Percentiles rank a stretch among this genome's conserved stretches.
Evolutionary conservation across 1,140 invertebrate genomes (phyloP).

Genomic region (Achroia grisella): DNA sequence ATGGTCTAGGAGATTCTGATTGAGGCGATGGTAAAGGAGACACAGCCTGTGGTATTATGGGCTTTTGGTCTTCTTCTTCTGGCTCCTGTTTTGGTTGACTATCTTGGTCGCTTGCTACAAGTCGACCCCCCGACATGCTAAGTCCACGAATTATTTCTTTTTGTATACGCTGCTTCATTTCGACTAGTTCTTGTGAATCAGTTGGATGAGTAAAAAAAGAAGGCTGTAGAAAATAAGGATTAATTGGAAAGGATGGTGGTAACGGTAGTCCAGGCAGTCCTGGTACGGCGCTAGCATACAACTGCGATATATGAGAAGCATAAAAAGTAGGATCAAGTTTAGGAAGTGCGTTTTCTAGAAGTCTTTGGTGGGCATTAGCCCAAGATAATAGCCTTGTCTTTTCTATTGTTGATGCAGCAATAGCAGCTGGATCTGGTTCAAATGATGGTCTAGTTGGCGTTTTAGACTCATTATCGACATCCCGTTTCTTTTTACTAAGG

Average conservation of each 20-base stretch:
- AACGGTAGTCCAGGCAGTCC: constrained; percentile 68
- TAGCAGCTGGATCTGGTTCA: constrained; percentile 39
- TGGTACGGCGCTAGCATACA: constrained; percentile 71
- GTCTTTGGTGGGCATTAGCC: constrained; percentile 44
- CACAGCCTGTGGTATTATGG: constrained; percentile 34
- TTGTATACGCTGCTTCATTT: constrained; percentile 79
- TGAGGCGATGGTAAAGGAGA: constrained; percentile 46
- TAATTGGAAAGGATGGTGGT: constrained; percentile 73
- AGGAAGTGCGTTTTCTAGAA: constrained; percentile 73
- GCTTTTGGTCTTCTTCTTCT: constrained; percentile 58
- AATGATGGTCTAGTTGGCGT: constrained; percentile 50
- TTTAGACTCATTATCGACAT: constrained; percentile 60
- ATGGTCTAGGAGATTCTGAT: constrained; percentile 51
- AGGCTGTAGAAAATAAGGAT: constrained; percentile 75
- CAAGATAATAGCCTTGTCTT: constrained; percentile 74
- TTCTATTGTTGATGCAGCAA: constrained; percentile 47
- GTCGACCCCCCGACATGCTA: constrained; percentile 79
- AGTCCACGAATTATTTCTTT: constrained; percentile 79
- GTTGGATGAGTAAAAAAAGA: constrained; percentile 75
- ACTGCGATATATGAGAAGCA: constrained; percentile 72
- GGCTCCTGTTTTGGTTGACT: constrained; percentile 47
- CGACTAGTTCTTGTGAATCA: constrained; percentile 75
- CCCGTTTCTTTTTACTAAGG: constrained; percentile 85
- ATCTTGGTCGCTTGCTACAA: constrained; percentile 75
- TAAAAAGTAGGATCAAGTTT: constrained; percentile 75